Conservation (phyloP, 2,888 invertebrate genomes). For the Cataglyphis livida region DNA sequence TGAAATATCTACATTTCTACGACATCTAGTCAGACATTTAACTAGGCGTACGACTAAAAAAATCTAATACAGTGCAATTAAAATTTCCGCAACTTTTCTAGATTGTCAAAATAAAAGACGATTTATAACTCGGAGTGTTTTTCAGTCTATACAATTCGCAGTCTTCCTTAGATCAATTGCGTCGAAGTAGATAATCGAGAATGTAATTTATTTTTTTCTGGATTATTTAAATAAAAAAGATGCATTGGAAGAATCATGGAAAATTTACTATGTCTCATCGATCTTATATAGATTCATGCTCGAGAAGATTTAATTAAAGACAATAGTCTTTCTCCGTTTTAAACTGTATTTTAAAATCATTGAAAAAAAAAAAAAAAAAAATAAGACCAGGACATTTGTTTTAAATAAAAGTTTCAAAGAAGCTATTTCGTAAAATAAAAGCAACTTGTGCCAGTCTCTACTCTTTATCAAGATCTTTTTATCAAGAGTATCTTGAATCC, state of each 20-base stretch:
- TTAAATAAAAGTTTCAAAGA: not conserved
- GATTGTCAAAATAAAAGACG: not conserved
- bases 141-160: not conserved
- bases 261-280: not conserved
- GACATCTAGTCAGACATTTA: not conserved
- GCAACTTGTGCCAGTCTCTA: not conserved
- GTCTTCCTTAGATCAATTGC: conserved; percentile 7
- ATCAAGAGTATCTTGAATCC: not conserved
- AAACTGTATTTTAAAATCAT: not conserved
- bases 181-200: not conserved
- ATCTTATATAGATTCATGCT: not conserved
- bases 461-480: not conserved
- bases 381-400: not conserved
- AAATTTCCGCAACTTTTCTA: not conserved
- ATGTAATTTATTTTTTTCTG: not conserved
- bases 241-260: not conserved
- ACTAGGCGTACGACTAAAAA: not conserved
- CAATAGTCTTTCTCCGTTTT: not conserved
- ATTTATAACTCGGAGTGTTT: conserved; percentile 20
- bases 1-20: not conserved
- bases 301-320: not conserved
- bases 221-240: not conserved
- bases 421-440: not conserved
- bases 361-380: not conserved
- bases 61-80: not conserved